These are phyloP conservation scores for Autographa pulchrina DNA, from an alignment of 2,888 invertebrate genomes.

Conservation along the genomic window DNA sequence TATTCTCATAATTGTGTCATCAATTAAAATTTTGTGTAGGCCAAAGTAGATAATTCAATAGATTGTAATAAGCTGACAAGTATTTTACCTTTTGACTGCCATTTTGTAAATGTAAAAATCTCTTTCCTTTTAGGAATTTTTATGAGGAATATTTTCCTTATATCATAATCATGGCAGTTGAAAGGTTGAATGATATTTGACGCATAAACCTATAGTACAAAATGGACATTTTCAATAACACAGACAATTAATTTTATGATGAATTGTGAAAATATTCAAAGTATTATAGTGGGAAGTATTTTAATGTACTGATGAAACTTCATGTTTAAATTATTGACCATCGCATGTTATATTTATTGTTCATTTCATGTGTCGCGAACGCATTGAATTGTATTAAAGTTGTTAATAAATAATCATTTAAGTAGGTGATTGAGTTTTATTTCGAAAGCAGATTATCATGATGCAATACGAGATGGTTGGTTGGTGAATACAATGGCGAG, in stretches of 20 bases:
- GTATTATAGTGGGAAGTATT: slow-evolving; percentile 69
- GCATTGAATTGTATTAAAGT: slow-evolving; percentile 56
- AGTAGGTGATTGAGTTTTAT: slow-evolving; percentile 41
- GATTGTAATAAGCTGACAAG: slow-evolving; percentile 8
- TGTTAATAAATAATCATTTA: slow-evolving; percentile 61
- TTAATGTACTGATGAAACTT: slow-evolving; percentile 54
- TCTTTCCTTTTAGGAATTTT: slow-evolving; percentile 6
- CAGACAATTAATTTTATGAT: slow-evolving; percentile 44
- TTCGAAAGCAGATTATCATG: slow-evolving; percentile 7
- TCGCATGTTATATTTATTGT: slow-evolving; percentile 67
- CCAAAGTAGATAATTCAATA: slow-evolving; percentile 27
- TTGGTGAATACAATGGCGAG: neutral
- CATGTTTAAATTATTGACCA: slow-evolving; percentile 64
- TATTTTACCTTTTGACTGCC: slow-evolving; percentile 19
- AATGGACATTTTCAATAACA: slow-evolving; percentile 50
- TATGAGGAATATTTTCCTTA: slow-evolving; percentile 26
- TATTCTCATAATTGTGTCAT: slow-evolving; percentile 24
- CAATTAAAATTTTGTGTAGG: slow-evolving; percentile 14
- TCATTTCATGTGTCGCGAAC: slow-evolving; percentile 60
- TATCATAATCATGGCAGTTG: slow-evolving; percentile 35
- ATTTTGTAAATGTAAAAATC: slow-evolving; percentile 27
- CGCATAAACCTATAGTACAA: slow-evolving; percentile 52
- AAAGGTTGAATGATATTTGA: slow-evolving; percentile 32
- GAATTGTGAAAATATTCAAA: slow-evolving; percentile 61
- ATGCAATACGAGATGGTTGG: neutral